Evolutionary conservation across 2,797 vertebrate genomes (phyloP).

Genomic region (Zenarchopterus dispar): DNA sequence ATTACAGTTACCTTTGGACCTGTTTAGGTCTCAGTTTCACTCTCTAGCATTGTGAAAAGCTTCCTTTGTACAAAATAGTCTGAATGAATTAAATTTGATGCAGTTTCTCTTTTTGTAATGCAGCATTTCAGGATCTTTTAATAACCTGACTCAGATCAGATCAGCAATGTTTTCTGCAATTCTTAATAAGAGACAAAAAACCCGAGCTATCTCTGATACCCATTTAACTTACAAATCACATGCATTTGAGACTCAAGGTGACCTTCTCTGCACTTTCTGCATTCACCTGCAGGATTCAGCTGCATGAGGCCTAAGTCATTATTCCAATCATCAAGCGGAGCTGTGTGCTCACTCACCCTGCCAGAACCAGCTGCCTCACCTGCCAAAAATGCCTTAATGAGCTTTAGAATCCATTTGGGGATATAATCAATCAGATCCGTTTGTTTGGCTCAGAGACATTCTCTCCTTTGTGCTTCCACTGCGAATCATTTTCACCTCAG

Average conservation of each 20-base stretch:
- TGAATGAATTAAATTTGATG: not conserved
- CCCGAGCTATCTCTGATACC: not conserved
- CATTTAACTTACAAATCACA: not conserved
- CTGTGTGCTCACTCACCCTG: not conserved
- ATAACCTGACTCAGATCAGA: not conserved
- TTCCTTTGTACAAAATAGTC: too few relatives aligned
- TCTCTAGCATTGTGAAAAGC: too few relatives aligned
- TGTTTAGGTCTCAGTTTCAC: too few relatives aligned
- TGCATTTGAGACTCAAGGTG: slow-evolving; percentile 7
- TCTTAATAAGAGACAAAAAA: slow-evolving; percentile 1
- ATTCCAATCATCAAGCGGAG: slow-evolving; percentile 26
- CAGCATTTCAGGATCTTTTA: not conserved
- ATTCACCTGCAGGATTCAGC: slow-evolving; percentile 26
- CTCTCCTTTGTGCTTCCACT: slow-evolving; percentile 8
- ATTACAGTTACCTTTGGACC: not conserved
- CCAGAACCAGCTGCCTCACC: too few relatives aligned
- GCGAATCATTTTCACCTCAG: slow-evolving; percentile 17
- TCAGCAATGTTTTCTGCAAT: not conserved
- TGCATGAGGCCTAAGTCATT: slow-evolving; percentile 13
- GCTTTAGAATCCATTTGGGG: slow-evolving; percentile 14
- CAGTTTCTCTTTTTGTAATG: slow-evolving; percentile 3
- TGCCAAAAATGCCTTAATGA: not conserved
- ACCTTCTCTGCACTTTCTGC: slow-evolving; percentile 32
- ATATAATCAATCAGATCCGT: slow-evolving; percentile 14
- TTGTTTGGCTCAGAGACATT: slow-evolving; percentile 18